Percentiles rank a stretch among this genome's conserved stretches.
These are phyloP conservation scores for Eumerus sabulonum DNA, from an alignment of 2,888 invertebrate genomes.

Conservation along the genomic window DNA sequence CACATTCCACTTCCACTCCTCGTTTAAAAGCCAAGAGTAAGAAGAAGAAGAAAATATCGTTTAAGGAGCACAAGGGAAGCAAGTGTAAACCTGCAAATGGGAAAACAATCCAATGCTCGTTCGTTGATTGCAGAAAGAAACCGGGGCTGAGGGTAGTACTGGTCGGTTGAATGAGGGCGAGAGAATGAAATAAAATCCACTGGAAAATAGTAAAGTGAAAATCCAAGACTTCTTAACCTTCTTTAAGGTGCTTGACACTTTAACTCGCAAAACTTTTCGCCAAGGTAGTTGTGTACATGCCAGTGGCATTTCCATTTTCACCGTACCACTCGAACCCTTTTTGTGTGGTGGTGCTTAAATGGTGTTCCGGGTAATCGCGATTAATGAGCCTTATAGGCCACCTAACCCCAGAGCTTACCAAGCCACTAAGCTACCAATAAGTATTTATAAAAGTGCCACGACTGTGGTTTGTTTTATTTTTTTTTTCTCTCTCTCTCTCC, in stretches of 20 bases:
- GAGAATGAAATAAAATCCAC: slow-evolving; percentile 14
- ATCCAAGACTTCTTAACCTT: slow-evolving; percentile 59
- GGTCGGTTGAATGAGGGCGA: slow-evolving; percentile 4
- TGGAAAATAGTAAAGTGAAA: slow-evolving; percentile 22
- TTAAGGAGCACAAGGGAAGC: not conserved
- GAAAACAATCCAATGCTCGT: slow-evolving; percentile 62
- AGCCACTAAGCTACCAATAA: slow-evolving; percentile 8
- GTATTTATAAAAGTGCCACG: slow-evolving; percentile 31
- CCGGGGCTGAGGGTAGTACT: too few species aligned
- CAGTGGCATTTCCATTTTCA: slow-evolving; percentile 14
- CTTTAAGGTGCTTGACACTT: slow-evolving; percentile 67
- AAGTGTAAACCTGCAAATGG: slow-evolving; percentile 59
- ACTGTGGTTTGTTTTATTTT: slow-evolving; percentile 19
- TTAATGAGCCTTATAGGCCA: slow-evolving; percentile 52
- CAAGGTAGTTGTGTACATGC: slow-evolving; percentile 19
- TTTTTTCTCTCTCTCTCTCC: too few species aligned
- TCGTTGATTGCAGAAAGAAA: slow-evolving; percentile 53
- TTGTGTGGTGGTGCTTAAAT: not conserved
- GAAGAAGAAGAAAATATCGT: too few species aligned
- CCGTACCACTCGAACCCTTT: slow-evolving; percentile 14
- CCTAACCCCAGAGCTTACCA: not conserved
- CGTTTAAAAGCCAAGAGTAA: too few species aligned
- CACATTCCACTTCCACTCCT: slow-evolving; percentile 34
- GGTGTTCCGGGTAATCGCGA: slow-evolving; percentile 46
- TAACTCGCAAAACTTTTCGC: slow-evolving; percentile 48